Evolutionary conservation across 2,113 vertebrate species (phyloP), one percentile per base, ranked within the genome.

Genomic region (Cyprinodon variegatus): DNA sequence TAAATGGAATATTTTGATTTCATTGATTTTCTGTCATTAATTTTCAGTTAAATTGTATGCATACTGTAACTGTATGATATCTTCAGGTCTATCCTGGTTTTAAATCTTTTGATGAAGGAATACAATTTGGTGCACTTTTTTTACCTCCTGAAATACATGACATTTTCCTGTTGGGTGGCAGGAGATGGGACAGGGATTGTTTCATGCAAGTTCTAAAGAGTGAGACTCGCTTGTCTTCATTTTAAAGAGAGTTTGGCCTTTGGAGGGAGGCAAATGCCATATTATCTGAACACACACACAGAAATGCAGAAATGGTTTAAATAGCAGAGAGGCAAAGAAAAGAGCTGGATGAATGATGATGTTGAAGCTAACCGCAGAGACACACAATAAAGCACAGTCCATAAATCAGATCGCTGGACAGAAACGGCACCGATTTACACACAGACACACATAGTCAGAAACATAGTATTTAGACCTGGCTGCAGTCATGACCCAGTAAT

Each of bases 181-280:
- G 17, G 29, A 12, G 46, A 71, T 38, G 61, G 37, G 14, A 72
- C 37, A 20, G 14, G 48, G 39, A 39, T 41, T 73, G 48, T 73
- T 77, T 62, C 66, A 40, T 79, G 53, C 29, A 62, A 65, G 74
- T 76, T 85, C 79, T 81, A 43, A 40, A 74, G 43, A 73, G 67
- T 75, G 70, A 60, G 82, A 69, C 79, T 72, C 29, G 13, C 68
- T 74, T 83, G 76, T 76, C 76, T 85, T 63, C 48, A 62, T 85
- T 86, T 82, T 48, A 74, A 73, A 79, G 72, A 62, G 22, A 64
- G 39, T 57, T 20, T 72, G 70, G 83, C 74, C 79, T 85, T 86
- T 81, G 12, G 69, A 81, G 36, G 36, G 11, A 70, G 40, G 67
- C 37, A 71, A 45, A 73, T 75, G 41, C 71, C 71, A 48, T 22